A percentile compares a stretch with the other conserved stretches of the same genome.
Conservation (phyloP, 2,113 vertebrate genomes). For the Conger conger region DNA sequence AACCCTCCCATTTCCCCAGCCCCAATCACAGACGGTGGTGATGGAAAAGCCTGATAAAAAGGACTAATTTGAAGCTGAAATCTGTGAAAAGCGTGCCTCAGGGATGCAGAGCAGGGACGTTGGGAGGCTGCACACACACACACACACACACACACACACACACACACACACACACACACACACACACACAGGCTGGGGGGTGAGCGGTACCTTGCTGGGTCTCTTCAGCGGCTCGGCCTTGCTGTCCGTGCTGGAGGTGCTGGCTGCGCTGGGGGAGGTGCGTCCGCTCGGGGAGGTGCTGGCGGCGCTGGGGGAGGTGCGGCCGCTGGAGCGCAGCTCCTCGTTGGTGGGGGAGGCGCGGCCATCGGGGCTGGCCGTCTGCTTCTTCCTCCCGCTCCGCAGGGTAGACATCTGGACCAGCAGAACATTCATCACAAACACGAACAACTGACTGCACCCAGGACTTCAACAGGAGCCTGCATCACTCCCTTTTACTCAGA, state of each 20-base stretch:
- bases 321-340: slow-evolving; percentile 84
- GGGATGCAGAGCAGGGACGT: too few species aligned
- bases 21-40: too few species aligned
- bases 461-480: too few species aligned
- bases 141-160: too few species aligned
- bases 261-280: slow-evolving; percentile 82
- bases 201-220: slow-evolving; percentile 76
- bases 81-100: too few species aligned
- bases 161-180: too few species aligned
- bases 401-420: slow-evolving; percentile 85
- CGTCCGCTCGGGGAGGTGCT: slow-evolving; percentile 90
- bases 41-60: too few species aligned
- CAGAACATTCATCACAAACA: background rate
- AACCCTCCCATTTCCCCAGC: too few species aligned
- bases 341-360: slow-evolving; percentile 81
- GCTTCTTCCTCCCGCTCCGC: slow-evolving; percentile 93
- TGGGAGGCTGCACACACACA: too few species aligned
- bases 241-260: slow-evolving; percentile 82
- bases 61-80: too few species aligned
- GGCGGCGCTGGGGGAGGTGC: slow-evolving; percentile 81
- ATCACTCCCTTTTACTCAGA: too few species aligned
- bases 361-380: slow-evolving; percentile 85
- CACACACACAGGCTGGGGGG: too few species aligned
- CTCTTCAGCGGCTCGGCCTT: slow-evolving; percentile 86
- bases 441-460: background rate